Evolutionary conservation across 2,888 invertebrate species (phyloP).

Genomic region (Abrostola tripartita): DNA sequence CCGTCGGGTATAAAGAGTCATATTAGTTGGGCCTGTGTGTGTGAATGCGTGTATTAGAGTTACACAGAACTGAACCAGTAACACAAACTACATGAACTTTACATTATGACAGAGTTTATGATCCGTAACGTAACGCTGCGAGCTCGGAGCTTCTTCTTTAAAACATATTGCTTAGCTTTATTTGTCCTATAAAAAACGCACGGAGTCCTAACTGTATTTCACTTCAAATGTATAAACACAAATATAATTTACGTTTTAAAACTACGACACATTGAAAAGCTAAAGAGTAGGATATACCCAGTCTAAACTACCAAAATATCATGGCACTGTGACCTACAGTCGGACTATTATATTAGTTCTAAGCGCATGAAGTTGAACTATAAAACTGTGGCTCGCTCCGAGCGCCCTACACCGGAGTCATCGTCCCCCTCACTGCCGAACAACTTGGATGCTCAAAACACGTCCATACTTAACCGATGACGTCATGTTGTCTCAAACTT

Average conservation of each 20-base stretch:
- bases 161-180: too few species aligned
- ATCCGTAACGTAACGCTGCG: not conserved
- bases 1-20: too few species aligned
- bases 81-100: not conserved
- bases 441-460: conserved; percentile 7
- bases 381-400: conserved; percentile 17
- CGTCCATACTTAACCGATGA: conserved; percentile 4
- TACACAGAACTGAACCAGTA: not conserved
- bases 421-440: conserved; percentile 1
- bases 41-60: not conserved
- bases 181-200: too few species aligned
- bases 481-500: not conserved
- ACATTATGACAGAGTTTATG: not conserved
- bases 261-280: too few species aligned
- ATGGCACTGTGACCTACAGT: too few species aligned
- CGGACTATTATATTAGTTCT: too few species aligned
- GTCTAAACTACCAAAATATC: too few species aligned
- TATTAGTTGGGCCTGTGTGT: not conserved
- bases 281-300: too few species aligned
- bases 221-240: too few species aligned
- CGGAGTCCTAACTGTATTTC: too few species aligned
- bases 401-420: conserved; percentile 5
- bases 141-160: not conserved
- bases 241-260: too few species aligned
- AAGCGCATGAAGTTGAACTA: not conserved